These are phyloP conservation scores for Chlorops oryzae DNA, from an alignment of 1,140 invertebrate genomes.

Conservation along the genomic window DNA sequence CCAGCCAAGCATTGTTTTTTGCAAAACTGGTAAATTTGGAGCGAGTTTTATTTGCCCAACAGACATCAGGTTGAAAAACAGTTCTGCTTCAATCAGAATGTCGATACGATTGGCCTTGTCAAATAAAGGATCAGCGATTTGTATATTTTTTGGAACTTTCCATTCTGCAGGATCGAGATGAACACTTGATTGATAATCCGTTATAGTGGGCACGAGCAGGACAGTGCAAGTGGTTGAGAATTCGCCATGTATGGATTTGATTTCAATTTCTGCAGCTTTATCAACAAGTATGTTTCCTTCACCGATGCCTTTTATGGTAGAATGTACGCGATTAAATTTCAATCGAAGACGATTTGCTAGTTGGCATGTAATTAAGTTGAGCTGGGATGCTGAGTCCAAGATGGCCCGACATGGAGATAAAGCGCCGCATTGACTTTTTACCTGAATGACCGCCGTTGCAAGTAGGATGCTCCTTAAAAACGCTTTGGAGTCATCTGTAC, in stretches of 20 bases:
- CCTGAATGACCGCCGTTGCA: conserved; percentile 6
- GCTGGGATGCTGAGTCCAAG: conserved; percentile 4
- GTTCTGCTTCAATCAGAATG: conserved; percentile 26
- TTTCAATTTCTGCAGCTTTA: background rate
- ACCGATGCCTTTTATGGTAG: conserved; percentile 2
- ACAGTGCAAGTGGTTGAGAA: background rate
- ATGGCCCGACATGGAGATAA: conserved; percentile 8
- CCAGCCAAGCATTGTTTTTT: conserved; percentile 37
- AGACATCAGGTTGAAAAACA: conserved; percentile 16
- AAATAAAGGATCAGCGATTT: conserved; percentile 25
- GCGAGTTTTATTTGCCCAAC: conserved; percentile 26
- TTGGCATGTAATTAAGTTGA: conserved; percentile 8
- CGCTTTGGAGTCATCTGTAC: no score
- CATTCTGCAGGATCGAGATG: background rate
- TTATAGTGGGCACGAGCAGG: conserved; percentile 1
- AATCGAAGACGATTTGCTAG: conserved; percentile 4
- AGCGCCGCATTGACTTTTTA: conserved; percentile 6
- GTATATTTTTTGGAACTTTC: conserved; percentile 17
- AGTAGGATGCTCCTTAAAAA: no score
- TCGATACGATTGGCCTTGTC: conserved; percentile 19
- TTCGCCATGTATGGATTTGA: background rate
- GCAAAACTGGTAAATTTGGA: conserved; percentile 24
- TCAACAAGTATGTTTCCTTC: background rate
- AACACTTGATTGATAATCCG: conserved; percentile 6
- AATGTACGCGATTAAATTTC: background rate